These are phyloP conservation scores for Hypanus sabinus DNA, from an alignment of 2,113 vertebrate species.

Conservation along the genomic window DNA sequence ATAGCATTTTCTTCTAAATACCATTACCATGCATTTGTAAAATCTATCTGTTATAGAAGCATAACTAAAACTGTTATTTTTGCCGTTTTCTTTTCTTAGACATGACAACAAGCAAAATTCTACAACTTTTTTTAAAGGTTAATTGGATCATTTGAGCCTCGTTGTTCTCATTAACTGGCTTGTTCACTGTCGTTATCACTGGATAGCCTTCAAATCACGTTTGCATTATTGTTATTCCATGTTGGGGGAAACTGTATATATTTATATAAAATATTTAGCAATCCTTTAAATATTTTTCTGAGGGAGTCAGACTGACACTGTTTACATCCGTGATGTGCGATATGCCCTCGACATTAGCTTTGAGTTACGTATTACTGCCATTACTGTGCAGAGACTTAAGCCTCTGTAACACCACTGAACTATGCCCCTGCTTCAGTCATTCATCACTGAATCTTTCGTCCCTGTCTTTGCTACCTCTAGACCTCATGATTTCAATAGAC, in stretches of 20 bases:
- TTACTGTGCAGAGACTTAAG: too few species aligned
- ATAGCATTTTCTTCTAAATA: background rate
- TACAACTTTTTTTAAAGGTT: background rate
- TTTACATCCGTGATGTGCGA: too few species aligned
- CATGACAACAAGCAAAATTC: background rate
- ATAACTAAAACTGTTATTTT: background rate
- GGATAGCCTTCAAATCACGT: background rate
- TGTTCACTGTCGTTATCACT: background rate
- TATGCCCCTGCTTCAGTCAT: too few species aligned
- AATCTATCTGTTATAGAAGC: background rate
- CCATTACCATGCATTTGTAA: too few species aligned
- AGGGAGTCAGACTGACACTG: too few species aligned
- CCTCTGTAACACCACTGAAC: too few species aligned
- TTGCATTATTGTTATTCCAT: background rate
- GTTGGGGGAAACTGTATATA: background rate
- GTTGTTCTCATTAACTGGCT: constrained; percentile 8
- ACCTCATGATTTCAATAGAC: too few species aligned
- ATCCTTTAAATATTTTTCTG: background rate
- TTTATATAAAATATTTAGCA: background rate
- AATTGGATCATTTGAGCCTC: constrained; percentile 21
- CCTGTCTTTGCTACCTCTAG: too few species aligned
- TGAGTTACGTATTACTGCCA: too few species aligned
- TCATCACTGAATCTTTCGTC: too few species aligned
- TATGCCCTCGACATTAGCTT: too few species aligned
- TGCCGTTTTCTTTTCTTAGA: background rate